Percentiles rank a stretch among this genome's conserved stretches.
phyloP scores from a whole-genome alignment of 2,113 vertebrate genomes.

The Pollachius pollachius region DNA sequence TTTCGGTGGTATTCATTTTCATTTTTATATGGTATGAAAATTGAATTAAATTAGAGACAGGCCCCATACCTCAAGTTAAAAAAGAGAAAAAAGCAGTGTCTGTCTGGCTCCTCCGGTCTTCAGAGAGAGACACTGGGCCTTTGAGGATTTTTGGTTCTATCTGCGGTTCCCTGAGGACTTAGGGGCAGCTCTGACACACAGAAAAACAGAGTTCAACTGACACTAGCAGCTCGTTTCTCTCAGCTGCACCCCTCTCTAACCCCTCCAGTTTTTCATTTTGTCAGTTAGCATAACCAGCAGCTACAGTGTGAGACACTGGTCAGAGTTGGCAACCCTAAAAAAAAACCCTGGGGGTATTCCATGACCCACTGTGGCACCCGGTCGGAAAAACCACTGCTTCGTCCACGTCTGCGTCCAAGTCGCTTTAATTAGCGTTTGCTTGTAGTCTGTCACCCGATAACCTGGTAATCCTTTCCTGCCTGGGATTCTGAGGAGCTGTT shows the following conservation, averaged over 20 bases:
- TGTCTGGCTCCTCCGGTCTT: too few relatives aligned
- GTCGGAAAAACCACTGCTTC: neutral
- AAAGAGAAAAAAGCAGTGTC: too few relatives aligned
- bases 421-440: slow-evolving; percentile 46
- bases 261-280: too few relatives aligned
- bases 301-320: neutral
- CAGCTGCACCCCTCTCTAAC: too few relatives aligned
- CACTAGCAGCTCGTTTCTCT: neutral
- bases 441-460: slow-evolving; percentile 42
- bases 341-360: neutral
- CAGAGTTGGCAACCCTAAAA: neutral
- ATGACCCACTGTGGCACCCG: neutral
- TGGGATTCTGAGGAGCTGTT: slow-evolving; percentile 21
- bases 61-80: too few relatives aligned
- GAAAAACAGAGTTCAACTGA: too few relatives aligned
- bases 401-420: slow-evolving; percentile 21
- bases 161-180: too few relatives aligned
- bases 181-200: too few relatives aligned
- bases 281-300: neutral
- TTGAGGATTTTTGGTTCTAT: too few relatives aligned
- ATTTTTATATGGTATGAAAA: too few relatives aligned
- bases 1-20: neutral
- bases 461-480: slow-evolving; percentile 49
- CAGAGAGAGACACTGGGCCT: too few relatives aligned
- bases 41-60: too few relatives aligned